Evolutionary conservation across 2,888 invertebrate genomes (phyloP), one percentile per base, ranked within the genome.

Genomic region (Agonopterix alstromeriana): DNA sequence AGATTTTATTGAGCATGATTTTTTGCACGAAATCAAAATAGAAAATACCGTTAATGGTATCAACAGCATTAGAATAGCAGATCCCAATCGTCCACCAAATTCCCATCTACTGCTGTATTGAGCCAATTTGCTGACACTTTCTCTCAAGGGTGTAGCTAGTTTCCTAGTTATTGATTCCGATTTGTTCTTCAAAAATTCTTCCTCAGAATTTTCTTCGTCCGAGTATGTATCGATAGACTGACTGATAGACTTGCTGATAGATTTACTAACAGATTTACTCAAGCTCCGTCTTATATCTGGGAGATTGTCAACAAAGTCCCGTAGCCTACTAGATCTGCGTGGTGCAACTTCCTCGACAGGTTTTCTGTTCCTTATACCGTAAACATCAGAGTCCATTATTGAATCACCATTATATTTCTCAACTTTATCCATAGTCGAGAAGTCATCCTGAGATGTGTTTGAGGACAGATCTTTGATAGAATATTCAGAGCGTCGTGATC

Each of bases 1-100:
- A 49, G 73, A 55, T 41, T 64, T 71, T 38, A 76, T 66, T 0
- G 80, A 72, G 53, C 90, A 91, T 42, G 65, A 61, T 49, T 73
- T 77, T 46, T 56, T 63, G 61, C 87, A 88, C 47, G 78, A 70
- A n/a, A 74, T 57, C 52, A 88, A 60, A 45, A 84, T 72, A 17
- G 67, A 65, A 51, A 85, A 70, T 49, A 82, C 70, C 49, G 73
- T 64, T n/a, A 80, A 12, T 3, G 87, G 86, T 54, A 84, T 67
- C 12, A 86, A 40, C n/a, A 82, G 10, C 10, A 81, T 73, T 36
- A 86, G 59, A 0, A 63, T 40, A 8, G 67, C 55, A 9, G 77
- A 73, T 11, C 88, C 88, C 42, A 81, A 53, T 48, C 71, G 61
- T 0, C 89, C 87, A 46, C 82, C 85, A 61, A 88, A 89, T 54